Conservation (phyloP, 2,888 invertebrate species). For the Leucozona laternaria region DNA sequence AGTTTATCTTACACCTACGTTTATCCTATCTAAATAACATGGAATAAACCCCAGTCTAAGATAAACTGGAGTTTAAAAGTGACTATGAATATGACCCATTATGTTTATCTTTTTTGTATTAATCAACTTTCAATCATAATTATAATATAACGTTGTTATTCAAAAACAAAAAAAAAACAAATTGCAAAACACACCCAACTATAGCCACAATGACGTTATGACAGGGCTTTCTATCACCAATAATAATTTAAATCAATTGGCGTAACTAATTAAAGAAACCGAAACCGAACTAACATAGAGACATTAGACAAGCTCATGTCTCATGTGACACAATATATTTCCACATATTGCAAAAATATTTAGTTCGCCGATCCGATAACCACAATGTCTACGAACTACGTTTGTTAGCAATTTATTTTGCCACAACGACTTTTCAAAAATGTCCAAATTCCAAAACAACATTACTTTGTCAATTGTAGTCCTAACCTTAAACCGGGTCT, state of each 20-base stretch:
- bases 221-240: not conserved
- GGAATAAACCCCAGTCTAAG: too few species aligned
- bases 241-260: constrained; percentile 21
- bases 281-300: not conserved
- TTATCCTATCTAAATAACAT: too few species aligned
- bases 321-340: constrained; percentile 16
- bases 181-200: constrained; percentile 18
- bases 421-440: not conserved
- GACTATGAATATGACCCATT: too few species aligned
- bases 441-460: not conserved
- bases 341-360: constrained; percentile 9
- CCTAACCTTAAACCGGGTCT: not conserved
- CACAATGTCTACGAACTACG: not conserved
- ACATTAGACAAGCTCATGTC: constrained; percentile 12
- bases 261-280: constrained; percentile 15
- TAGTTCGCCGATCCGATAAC: not conserved
- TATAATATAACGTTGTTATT: too few species aligned
- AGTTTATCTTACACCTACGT: too few species aligned
- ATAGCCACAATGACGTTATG: not conserved
- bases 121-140: too few species aligned
- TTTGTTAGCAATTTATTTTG: not conserved
- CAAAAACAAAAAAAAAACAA: not conserved
- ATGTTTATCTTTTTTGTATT: too few species aligned
- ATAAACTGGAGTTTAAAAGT: too few species aligned
- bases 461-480: not conserved